phyloP scores from a whole-genome alignment of 2,888 invertebrate genomes.

The Augochlorella aurata region DNA sequence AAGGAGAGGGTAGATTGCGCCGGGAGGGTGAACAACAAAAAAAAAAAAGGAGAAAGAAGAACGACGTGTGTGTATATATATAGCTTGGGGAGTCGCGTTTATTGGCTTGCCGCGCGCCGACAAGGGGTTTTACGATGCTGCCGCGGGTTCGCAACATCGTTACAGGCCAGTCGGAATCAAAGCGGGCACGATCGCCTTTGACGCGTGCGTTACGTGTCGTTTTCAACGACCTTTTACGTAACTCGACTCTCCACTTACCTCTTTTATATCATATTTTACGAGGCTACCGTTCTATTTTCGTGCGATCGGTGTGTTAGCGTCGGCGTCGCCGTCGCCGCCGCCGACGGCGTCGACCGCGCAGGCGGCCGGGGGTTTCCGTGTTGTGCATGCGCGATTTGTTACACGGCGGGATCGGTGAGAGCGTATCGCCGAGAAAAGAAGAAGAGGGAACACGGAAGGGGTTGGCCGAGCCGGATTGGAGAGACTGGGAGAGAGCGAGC shows the following conservation, averaged over 20 bases:
- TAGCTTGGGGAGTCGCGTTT: conserved; percentile 1
- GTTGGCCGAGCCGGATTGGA: not conserved
- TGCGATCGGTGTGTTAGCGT: not conserved
- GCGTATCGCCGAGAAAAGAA: conserved; percentile 17
- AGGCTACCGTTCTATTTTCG: conserved; percentile 15
- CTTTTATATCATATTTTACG: conserved; percentile 33
- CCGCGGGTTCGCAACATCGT: conserved; percentile 20
- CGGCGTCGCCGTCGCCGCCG: not conserved
- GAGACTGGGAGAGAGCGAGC: no score
- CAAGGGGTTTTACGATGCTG: conserved; percentile 20
- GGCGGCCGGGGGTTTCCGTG: not conserved
- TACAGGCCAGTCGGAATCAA: conserved; percentile 34
- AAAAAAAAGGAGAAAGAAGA: not conserved
- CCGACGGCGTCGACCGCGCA: not conserved
- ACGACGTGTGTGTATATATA: not conserved
- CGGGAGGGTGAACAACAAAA: conserved; percentile 6
- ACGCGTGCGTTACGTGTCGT: conserved; percentile 23
- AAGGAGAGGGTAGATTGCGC: not conserved
- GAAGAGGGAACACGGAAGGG: not conserved
- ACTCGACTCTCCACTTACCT: conserved; percentile 19
- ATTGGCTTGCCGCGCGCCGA: conserved; percentile 1
- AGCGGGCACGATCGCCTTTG: conserved; percentile 35
- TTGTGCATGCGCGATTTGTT: conserved; percentile 35
- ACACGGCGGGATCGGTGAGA: conserved; percentile 16
- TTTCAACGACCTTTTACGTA: conserved; percentile 30